Base-by-base conservation (phyloP, 1,140 invertebrate genomes). In the Hormaphis cornu region DNA sequence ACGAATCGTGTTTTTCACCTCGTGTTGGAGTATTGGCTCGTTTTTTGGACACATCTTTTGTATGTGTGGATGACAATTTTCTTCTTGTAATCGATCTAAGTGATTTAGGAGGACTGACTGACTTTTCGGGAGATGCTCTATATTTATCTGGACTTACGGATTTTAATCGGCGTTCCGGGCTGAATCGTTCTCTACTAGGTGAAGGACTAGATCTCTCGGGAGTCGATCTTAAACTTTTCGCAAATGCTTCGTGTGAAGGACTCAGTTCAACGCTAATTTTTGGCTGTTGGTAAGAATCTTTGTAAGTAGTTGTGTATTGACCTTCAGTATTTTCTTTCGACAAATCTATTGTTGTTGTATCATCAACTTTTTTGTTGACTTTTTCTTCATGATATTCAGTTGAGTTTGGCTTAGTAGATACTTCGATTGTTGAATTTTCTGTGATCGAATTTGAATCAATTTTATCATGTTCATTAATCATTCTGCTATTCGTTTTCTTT, bases 161-260 rank as follows among this genome's bases (percentile, higher is more conserved):
- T 48, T 54, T 53, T 14, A 52, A 54, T 18, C 33, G 42, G 12
- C 40, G 56, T 52, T 69, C 61, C 24, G 83, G 82, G 73, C 82
- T 83, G 9, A 78, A 75, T 72, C 80, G 82, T 69, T 26, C 58
- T 58, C 74, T 81, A 73, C 73, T 76, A 69, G 75, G 80, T 46
- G 81, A 80, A 24, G 80, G 73, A 77, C 79, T 59, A 74, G 79
- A 71, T 73, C 81, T 76, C 54, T 81, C 78, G 12, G 84, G 82
- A 63, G 72, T 76, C 6, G 84, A 81, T 53, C 87, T 81, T 37
- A 88, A 77, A 33, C 86, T 86, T 69, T 84, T 83, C 3, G 85
- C 86, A 79, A 87, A 88, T 5, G 85, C 85, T 72, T 87, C 82
- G 75, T 88, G 87, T 22, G 85, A 83, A 8, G 86, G 84, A 75